Conservation (phyloP, 2,888 invertebrate genomes). For the Scaptomyza caliginosa region DNA sequence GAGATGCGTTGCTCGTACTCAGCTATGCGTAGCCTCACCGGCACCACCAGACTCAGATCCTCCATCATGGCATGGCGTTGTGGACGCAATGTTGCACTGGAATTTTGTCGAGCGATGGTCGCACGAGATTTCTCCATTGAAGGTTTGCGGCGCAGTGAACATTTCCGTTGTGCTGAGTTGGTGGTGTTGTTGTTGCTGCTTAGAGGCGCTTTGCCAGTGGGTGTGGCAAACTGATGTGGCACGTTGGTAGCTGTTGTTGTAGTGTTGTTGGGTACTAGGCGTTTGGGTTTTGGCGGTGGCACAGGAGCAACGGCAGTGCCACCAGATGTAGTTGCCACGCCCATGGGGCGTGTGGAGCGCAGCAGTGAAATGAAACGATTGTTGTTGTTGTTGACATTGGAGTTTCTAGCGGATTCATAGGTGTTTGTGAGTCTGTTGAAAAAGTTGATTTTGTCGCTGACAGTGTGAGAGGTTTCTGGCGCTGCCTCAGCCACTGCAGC, state of each 20-base stretch:
- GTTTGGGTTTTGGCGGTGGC: slow-evolving; percentile 70
- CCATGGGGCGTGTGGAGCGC: slow-evolving; percentile 50
- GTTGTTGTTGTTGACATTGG: slow-evolving; percentile 28
- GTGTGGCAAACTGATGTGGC: slow-evolving; percentile 47
- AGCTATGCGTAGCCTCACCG: slow-evolving; percentile 80
- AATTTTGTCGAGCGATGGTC: slow-evolving; percentile 67
- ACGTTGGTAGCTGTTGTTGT: neutral
- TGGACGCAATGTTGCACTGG: slow-evolving; percentile 62
- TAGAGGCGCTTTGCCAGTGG: slow-evolving; percentile 34
- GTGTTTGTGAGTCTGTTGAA: slow-evolving; percentile 71
- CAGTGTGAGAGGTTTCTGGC: slow-evolving; percentile 39
- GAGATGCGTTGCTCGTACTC: slow-evolving; percentile 79
- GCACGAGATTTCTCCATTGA: slow-evolving; percentile 78
- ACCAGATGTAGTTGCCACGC: slow-evolving; percentile 35
- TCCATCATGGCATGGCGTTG: slow-evolving; percentile 81
- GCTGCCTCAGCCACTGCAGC: neutral
- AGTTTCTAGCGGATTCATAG: slow-evolving; percentile 44
- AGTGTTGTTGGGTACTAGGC: slow-evolving; percentile 20
- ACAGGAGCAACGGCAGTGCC: slow-evolving; percentile 21
- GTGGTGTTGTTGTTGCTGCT: slow-evolving; percentile 17
- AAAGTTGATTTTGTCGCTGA: slow-evolving; percentile 70
- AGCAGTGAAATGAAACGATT: slow-evolving; percentile 67
- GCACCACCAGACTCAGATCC: slow-evolving; percentile 80
- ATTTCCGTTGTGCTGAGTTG: slow-evolving; percentile 55
- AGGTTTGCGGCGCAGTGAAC: slow-evolving; percentile 71